A percentile compares a stretch with the other conserved stretches of the same genome.
These are phyloP conservation scores for Camponotus pennsylvanicus DNA, from an alignment of 1,140 invertebrate species.

Conservation along the genomic window DNA sequence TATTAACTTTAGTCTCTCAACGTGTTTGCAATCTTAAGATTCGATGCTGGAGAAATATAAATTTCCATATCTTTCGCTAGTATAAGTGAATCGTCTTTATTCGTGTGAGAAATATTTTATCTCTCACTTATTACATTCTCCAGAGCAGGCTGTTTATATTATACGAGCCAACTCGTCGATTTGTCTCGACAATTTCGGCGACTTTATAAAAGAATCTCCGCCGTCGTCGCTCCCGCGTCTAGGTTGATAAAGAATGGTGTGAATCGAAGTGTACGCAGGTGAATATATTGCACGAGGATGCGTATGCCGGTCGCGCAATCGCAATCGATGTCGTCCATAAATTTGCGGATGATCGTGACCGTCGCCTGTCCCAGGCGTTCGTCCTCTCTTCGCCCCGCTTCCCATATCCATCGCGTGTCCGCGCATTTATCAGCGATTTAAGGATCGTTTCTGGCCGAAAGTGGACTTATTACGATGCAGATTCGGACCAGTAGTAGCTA, in stretches of 20 bases:
- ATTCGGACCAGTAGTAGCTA: not conserved
- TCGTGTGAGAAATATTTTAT: not conserved
- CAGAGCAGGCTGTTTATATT: not conserved
- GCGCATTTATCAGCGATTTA: constrained; percentile 67
- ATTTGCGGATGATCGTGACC: constrained; percentile 3
- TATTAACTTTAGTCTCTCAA: not conserved
- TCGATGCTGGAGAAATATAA: not conserved
- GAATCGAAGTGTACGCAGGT: not conserved
- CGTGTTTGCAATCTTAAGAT: not conserved
- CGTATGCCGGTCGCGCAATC: not conserved
- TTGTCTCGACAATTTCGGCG: not conserved
- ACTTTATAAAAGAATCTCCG: not conserved
- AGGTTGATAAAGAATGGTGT: constrained; percentile 19
- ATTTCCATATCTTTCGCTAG: not conserved
- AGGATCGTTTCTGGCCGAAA: constrained; percentile 18
- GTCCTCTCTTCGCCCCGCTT: not conserved
- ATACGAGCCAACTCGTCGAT: not conserved
- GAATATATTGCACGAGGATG: not conserved
- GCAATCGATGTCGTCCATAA: constrained; percentile 52
- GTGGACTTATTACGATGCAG: constrained; percentile 28
- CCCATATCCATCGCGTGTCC: constrained; percentile 41
- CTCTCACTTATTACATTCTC: too few species aligned
- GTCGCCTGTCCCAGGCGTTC: constrained; percentile 14
- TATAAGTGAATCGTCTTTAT: not conserved
- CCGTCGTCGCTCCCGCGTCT: not conserved